Evolutionary conservation across 1,140 invertebrate species (phyloP), one percentile per base, ranked within the genome.

Genomic region (Caenorhabditis brenneri): DNA sequence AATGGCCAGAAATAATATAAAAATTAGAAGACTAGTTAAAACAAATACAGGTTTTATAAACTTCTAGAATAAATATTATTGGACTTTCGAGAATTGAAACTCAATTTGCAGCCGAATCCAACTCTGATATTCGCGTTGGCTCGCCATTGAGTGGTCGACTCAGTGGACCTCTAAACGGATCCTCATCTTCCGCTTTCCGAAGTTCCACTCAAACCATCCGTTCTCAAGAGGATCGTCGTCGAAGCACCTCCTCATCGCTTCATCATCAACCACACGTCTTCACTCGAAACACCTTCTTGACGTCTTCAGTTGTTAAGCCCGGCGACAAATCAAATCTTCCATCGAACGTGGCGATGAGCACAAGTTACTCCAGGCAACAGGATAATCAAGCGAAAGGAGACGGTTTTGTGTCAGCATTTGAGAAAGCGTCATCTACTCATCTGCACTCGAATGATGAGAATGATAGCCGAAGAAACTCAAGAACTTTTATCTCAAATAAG

Each of bases 181-280:
- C 31, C 1, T 65, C 58, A 3, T 65, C 58, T 0, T 27, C 22
- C 31, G 58, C 58, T 19, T 65, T 65, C 33, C 10, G 33, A 36
- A 65, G 58, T 19, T 65, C 58, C 29, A 65, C 58, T n/a, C 58
- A 65, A 36, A 65, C 58, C 0, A 65, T 65, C 27, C 58, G 58
- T 9, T 65, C 58, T 0, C 31, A 33, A 1, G 58, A 65, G 7
- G 58, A 65, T 7, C 58, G 58, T 22, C 29, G 58, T n/a, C n/a
- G 58, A 65, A 36, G 31, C 31, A 65, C 58, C 2, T 65, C 58
- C 36, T 36, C 58, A 0, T 65, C 58, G 6, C 58, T 65, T 36
- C 58, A 65, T 39, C 33, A 65, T 36, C 58, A 65, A 22, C 58
- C 58, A n/a, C 58, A 36, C 19, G 58, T 65, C 58, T 65, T 65